Base-by-base conservation (phyloP, 2,113 vertebrate species). In the Ivindomyrus marchei region DNA sequence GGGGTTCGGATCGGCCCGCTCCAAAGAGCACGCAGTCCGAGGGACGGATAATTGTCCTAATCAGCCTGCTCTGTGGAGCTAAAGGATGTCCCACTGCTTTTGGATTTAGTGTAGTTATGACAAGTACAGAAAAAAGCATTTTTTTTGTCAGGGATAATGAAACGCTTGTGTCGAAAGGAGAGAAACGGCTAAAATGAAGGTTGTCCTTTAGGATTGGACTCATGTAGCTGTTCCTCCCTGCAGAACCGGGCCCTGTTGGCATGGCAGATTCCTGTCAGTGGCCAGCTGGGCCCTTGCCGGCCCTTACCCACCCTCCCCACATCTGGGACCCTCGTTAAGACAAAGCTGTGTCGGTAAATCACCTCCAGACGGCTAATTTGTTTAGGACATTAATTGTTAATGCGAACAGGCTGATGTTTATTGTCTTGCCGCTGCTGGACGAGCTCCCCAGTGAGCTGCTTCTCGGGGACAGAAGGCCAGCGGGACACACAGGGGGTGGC, bases 321-420 rank as follows among this genome's bases (percentile, higher is more conserved):
- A 90, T 56, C 21, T 89, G 91, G 90, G 90, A 89, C 88, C 90
- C 92, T 91, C 85, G 49, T 95, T 92, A 91, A 91, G 92, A 93
- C 89, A 93, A 92, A 92, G 88, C 85, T 89, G 45, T 21, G 91
- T 89, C 83, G 88, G 91, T 89, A 92, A 90, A 87, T 90, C 88
- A 90, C 77, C 89, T 90, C 88, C 50, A 77, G 91, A 91, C 91
- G 92, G 89, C 90, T 83, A 89, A 88, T 90, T 53, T 50, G 87
- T 91, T 92, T 58, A 90, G 90, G 83, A 66, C 90, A 91, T 93
- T 70, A 91, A 91, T 92, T 86, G 39, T 94, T 94, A 93, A 39
- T 85, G 86, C 88, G 92, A 92, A 92, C 85, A 90, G 91, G 90
- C 70, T 87, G 89, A 49, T 62, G 90, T 74, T 92, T 83, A 87